Base-by-base conservation (phyloP, 53 echinoderm and acorn worm species). In the Zoroaster sp. region DNA sequence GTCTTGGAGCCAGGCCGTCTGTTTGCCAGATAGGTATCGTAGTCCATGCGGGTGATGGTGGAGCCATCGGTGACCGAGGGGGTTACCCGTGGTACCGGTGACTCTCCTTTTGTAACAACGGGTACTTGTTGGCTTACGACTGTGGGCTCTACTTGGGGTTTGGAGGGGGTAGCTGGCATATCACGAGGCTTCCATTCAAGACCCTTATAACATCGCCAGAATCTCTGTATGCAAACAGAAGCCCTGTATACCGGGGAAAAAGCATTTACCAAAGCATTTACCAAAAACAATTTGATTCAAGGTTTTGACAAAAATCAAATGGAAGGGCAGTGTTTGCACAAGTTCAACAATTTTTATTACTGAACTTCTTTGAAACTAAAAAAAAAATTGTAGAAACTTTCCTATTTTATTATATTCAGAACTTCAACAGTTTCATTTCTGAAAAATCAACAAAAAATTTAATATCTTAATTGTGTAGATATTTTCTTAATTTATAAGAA, bases 21-120 rank as follows among this genome's bases (percentile, higher is more conserved):
- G 80, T 98, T 98, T 91, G 87, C 89, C 66, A 98, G 65, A 53
- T 98, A 98, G n/a, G 93, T 94, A 72, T 98, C 98, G 51, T 92
- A 95, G 71, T 98, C 98, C 15, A 97, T 86, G 7, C 82, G 87
- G 14, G 74, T 59, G 20, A 54, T 33, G 12, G 77, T 80, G 5
- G 95, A 78, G 1, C 55, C 92, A 82, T 88, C 91, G 11, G 91
- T 77, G 77, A 59, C 54, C 3, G 93, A 87, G 5, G 79, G 80
- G 10, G 91, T 77, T 39, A 41, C 59, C 3, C 76, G 91, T 3
- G 87, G 74, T 37, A 51, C 67, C 20, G 89, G 86, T 11, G 90
- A 87, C 10, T 47, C 66, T 14, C 69, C 42, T 53, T 73, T 93
- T 65, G 79, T 32, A 0, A 40, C 32, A 17, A 7, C 42, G 39